Conservation (phyloP, 2,797 vertebrate genomes). For the Enteromius mattozi region DNA sequence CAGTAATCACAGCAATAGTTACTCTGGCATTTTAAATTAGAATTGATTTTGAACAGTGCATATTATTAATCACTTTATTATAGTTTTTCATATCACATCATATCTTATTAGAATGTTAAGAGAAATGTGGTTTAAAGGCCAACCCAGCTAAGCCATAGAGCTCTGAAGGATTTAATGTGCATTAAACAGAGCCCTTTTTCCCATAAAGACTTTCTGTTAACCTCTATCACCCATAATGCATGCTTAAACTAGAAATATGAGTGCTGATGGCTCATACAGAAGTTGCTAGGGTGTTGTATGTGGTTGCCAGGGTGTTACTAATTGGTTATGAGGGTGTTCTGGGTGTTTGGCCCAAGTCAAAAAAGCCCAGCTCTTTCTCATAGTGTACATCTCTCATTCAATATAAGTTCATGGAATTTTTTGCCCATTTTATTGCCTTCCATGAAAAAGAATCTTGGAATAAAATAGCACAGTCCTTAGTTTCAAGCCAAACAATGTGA, state of each 20-base stretch:
- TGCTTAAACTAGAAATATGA: constrained; percentile 5
- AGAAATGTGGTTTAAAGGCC: neutral
- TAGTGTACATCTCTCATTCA: neutral
- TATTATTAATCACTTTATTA: neutral
- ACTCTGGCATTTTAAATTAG: neutral
- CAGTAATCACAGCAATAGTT: neutral
- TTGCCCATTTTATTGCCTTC: neutral
- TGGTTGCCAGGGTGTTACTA: neutral
- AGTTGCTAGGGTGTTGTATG: neutral
- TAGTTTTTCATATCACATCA: neutral
- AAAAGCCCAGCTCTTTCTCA: neutral
- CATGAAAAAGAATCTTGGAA: neutral
- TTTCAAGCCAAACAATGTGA: neutral
- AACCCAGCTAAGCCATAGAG: neutral
- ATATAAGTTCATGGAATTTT: neutral
- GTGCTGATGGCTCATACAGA: neutral
- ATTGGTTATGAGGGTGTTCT: neutral
- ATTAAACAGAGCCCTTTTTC: constrained; percentile 41
- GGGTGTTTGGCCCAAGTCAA: neutral
- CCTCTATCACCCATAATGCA: constrained; percentile 47
- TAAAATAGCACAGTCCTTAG: neutral
- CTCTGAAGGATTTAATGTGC: constrained; percentile 45
- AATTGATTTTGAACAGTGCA: neutral
- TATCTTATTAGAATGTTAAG: neutral
- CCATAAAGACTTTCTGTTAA: constrained; percentile 45